Evolutionary conservation across 1,140 invertebrate species (phyloP), one percentile per base, ranked within the genome.

Genomic region (Macrobrachium nipponense): DNA sequence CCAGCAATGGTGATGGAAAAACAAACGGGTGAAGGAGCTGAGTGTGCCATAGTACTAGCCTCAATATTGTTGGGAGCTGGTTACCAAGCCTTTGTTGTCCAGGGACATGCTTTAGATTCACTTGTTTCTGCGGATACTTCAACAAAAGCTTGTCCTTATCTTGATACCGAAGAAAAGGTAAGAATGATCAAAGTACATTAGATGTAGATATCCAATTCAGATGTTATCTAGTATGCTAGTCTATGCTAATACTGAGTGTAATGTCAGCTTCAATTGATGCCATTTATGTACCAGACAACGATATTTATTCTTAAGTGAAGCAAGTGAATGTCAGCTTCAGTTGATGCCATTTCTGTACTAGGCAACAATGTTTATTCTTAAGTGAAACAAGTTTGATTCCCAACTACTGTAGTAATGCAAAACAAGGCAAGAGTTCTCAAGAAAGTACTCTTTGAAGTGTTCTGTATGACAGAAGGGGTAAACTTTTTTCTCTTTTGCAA

Each of bases 1-100:
- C 66, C 87, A 6, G 70, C 66, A 2, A 62, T 27, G 15, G 87
- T 88, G 60, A 72, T 77, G 18, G 17, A 20, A 44, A 36, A 7
- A 0, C 87, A 88, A 79, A 10, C 58, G 8, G 87, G 87, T n/a
- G 72, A 36, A 5, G 78, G 79, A 5, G 80, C 72, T 6, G 87
- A 88, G 73, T 72, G 83, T 58, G 87, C 87, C 44, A 58, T 80
- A 15, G 70, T 73, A 66, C 17, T 86, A 44, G 82, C 59, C 15
- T 88, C 82, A 5, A 51, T 88, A 15, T 58, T 82, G 59, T 79
- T 82, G 61, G 87, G 87, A 1, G 78, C 79, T 2, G 82, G 82
- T 17, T 88, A 88, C 82, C 66, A 36, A 7, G 83, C 87, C 79
- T 60, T 81, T 23, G 87, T 88, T 18, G 87, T 84, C 17, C 87